Base-by-base conservation (phyloP, 2,888 invertebrate genomes). In the Drosophila niveifrons region DNA sequence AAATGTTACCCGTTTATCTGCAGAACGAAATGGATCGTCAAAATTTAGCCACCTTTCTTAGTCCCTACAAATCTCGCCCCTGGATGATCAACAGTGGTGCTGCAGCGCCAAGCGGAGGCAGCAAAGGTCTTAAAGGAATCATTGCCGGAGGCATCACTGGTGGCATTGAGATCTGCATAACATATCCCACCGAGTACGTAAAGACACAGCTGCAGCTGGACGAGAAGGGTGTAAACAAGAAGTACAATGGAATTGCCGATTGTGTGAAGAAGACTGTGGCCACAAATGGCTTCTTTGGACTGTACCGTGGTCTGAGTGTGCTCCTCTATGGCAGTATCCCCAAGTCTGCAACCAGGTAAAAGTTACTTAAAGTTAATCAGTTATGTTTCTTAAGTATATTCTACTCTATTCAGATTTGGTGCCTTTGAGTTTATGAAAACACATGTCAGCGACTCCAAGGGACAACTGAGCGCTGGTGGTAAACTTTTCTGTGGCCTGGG, bases 121-220 rank as follows among this genome's bases (percentile, higher is more conserved):
- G 95, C 50, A 94, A 95, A 77, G 97, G 98, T 11, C 79, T 98
- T 39, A 98, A 98, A 93, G 99, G 99, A 90, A 97, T 99, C 74
- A 94, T 98, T 61, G 98, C 97, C 92, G 97, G 99, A 4, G 99
- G 98, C 55, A 98, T 99, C 67, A 99, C 99, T 66, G 99, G 99
- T 73, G 99, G 98, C 82, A 98, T 99, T 91, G 99, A 99, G 94
- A 99, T 99, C 91, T 99, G 99, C 93, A 99, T 99, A 81, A 99
- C 99, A 86, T 99, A 97, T 93, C 99, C 99, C 9, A 99, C 99
- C 6, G 99, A 99, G 93, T 99, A 98, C 93, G 99, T 99, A 2
- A 99, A 99, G 94, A 99, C 99, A 75, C 99, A 99, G 91, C 94
- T 99, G 72, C 99, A 99, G 92, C 93, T 99, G 80, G 99, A 99